These are phyloP conservation scores for Melanophora roralis DNA, from an alignment of 2,888 invertebrate genomes.

Conservation along the genomic window DNA sequence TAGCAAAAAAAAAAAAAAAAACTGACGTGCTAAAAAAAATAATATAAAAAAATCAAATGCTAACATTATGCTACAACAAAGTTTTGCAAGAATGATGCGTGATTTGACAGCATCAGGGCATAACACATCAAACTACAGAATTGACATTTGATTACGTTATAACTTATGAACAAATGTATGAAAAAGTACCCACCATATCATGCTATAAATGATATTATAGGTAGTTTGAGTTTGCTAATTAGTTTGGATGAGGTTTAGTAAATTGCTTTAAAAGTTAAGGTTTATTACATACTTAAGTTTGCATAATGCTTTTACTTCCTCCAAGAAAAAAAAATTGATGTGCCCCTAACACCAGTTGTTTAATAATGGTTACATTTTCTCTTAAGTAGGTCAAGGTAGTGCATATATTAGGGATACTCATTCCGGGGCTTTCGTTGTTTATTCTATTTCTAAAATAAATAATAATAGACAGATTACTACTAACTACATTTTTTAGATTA, in stretches of 20 bases:
- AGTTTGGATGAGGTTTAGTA: not conserved
- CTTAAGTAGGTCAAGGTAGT: too few species aligned
- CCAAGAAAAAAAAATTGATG: too few species aligned
- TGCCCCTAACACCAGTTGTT: too few species aligned
- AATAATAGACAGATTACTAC: too few species aligned
- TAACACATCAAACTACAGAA: conserved; percentile 47
- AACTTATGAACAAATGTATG: not conserved
- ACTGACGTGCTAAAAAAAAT: not conserved
- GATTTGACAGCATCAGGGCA: conserved; percentile 61
- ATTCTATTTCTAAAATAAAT: too few species aligned
- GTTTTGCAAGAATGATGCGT: conserved; percentile 54
- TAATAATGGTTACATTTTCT: too few species aligned
- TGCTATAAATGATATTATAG: not conserved
- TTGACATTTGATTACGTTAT: conserved; percentile 56
- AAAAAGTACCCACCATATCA: not conserved
- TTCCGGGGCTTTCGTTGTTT: too few species aligned
- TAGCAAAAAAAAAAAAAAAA: conserved; percentile 8
- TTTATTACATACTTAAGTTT: too few species aligned
- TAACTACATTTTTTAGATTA: too few species aligned
- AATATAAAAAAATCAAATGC: conserved; percentile 18
- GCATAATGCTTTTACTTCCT: too few species aligned
- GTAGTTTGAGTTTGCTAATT: not conserved
- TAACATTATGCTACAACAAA: conserved; percentile 37
- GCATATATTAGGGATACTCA: too few species aligned
- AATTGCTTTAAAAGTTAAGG: too few species aligned